These are phyloP conservation scores for Lasius platythorax DNA, from an alignment of 2,888 invertebrate genomes.

Conservation along the genomic window DNA sequence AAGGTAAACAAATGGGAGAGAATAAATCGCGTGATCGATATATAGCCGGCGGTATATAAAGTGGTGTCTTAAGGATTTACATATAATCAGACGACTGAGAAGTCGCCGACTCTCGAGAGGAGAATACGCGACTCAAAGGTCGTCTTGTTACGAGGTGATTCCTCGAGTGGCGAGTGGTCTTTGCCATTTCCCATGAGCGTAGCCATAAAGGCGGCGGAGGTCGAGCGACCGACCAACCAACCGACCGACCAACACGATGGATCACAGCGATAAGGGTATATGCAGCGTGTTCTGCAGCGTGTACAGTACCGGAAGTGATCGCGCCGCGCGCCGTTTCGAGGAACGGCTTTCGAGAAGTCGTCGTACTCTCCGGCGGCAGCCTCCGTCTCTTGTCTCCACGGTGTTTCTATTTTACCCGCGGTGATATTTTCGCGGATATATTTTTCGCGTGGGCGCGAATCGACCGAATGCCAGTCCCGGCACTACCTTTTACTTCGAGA, in stretches of 20 bases:
- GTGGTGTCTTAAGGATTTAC: constrained; percentile 68
- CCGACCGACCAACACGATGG: constrained; percentile 75
- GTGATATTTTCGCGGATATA: constrained; percentile 65
- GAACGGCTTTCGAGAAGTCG: constrained; percentile 60
- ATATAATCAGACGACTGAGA: constrained; percentile 66
- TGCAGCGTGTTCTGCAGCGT: constrained; percentile 75
- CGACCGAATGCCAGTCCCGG: constrained; percentile 64
- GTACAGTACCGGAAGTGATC: constrained; percentile 74
- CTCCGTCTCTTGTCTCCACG: constrained; percentile 29
- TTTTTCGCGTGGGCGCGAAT: constrained; percentile 69
- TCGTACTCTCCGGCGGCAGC: constrained; percentile 47
- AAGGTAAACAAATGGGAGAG: constrained; percentile 40
- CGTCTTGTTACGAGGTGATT: constrained; percentile 77
- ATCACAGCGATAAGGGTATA: constrained; percentile 80
- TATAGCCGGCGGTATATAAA: constrained; percentile 30
- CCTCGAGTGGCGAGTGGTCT: constrained; percentile 76
- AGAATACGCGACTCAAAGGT: constrained; percentile 71
- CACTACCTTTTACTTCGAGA: constrained; percentile 61
- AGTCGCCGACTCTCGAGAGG: constrained; percentile 63
- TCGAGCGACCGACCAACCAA: constrained; percentile 64
- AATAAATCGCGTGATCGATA: constrained; percentile 42
- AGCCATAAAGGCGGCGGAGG: constrained; percentile 78
- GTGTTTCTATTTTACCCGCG: constrained; percentile 35
- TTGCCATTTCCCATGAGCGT: constrained; percentile 82
- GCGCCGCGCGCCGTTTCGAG: constrained; percentile 60